phyloP scores from a whole-genome alignment of 2,113 vertebrate genomes.

The Ptychochromis oligacanthus region DNA sequence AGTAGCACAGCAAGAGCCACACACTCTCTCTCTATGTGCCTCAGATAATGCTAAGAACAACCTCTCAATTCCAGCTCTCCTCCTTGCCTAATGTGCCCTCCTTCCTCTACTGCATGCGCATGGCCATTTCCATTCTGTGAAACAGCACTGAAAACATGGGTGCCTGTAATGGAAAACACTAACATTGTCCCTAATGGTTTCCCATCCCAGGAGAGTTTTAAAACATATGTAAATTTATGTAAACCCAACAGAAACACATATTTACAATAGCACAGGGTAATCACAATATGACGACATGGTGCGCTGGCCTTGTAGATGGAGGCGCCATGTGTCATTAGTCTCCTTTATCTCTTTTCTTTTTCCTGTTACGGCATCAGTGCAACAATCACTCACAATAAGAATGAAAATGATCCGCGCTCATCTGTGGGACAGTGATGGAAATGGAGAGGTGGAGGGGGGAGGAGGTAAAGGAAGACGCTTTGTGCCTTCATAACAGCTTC shows the following conservation, averaged over 20 bases:
- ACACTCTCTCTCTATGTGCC: constrained; percentile 67
- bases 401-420: constrained; percentile 81
- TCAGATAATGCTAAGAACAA: constrained; percentile 77
- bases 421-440: constrained; percentile 69
- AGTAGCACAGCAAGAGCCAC: constrained; percentile 75
- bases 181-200: constrained; percentile 74
- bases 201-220: constrained; percentile 66
- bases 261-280: constrained; percentile 83
- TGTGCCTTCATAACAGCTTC: not conserved
- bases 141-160: constrained; percentile 37
- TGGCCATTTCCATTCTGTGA: constrained; percentile 63
- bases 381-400: constrained; percentile 83
- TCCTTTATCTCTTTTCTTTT: constrained; percentile 78
- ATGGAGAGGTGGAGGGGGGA: not conserved
- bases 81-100: constrained; percentile 62
- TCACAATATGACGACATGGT: constrained; percentile 82
- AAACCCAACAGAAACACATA: constrained; percentile 81
- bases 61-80: constrained; percentile 77
- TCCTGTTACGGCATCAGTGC: constrained; percentile 78
- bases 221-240: constrained; percentile 78
- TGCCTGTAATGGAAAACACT: constrained; percentile 66
- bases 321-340: constrained; percentile 90
- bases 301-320: constrained; percentile 82
- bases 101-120: constrained; percentile 43
- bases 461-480: not conserved